Conservation (phyloP, 2,113 vertebrate species). For the Dunckerocampus dactyliophorus region DNA sequence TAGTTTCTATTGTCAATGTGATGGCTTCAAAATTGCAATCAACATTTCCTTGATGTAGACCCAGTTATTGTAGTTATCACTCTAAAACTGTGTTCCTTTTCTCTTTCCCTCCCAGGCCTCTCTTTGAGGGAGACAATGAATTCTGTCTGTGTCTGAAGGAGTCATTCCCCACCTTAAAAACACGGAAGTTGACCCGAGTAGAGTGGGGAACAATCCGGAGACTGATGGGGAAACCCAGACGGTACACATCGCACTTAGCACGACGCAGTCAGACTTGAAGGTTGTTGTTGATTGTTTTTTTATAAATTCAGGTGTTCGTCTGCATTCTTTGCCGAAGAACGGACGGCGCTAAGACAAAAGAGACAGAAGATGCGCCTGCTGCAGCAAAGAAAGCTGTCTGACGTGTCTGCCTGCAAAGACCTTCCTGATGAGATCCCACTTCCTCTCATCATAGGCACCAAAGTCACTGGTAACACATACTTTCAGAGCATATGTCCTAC, state of each 20-base stretch:
- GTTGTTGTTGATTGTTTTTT: not conserved
- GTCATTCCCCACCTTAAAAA: slow-evolving; percentile 96
- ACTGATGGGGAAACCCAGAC: slow-evolving; percentile 95
- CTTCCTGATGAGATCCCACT: slow-evolving; percentile 97
- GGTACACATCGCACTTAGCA: slow-evolving; percentile 67
- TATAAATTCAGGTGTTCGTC: slow-evolving; percentile 84
- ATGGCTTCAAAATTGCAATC: too few relatives aligned
- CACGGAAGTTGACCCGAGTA: slow-evolving; percentile 92
- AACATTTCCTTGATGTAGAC: not conserved
- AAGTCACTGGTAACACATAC: slow-evolving; percentile 86
- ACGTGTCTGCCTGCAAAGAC: slow-evolving; percentile 95
- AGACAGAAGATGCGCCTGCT: slow-evolving; percentile 93
- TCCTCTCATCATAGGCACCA: slow-evolving; percentile 95
- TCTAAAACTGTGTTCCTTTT: not conserved
- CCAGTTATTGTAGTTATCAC: not conserved
- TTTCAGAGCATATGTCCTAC: not conserved
- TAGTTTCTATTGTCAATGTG: too few relatives aligned
- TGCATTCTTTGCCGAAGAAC: slow-evolving; percentile 95
- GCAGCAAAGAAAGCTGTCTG: slow-evolving; percentile 92
- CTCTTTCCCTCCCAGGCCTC: slow-evolving; percentile 77
- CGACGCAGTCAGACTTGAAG: not conserved
- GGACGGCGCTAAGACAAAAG: slow-evolving; percentile 90
- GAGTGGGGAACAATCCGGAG: slow-evolving; percentile 97
- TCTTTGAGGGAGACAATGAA: slow-evolving; percentile 99
- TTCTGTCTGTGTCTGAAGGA: slow-evolving; percentile 98